Percentiles rank a stretch among this genome's conserved stretches.
Evolutionary conservation across 1,140 invertebrate genomes (phyloP).

Genomic region (Neodiprion virginianus): DNA sequence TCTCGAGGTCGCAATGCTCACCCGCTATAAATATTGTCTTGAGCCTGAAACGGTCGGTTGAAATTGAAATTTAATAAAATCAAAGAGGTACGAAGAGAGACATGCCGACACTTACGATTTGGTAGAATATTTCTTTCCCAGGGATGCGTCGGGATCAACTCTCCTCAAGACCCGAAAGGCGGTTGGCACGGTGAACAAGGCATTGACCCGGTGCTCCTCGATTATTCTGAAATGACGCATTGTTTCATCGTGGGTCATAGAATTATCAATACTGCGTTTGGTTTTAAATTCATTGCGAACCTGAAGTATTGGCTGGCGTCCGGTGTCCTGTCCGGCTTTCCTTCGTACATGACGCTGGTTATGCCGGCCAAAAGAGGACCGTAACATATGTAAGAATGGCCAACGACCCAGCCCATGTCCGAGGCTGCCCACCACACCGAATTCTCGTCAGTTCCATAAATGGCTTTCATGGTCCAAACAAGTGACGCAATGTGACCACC

Average conservation of each 20-base stretch:
- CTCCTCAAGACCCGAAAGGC: conserved; percentile 84
- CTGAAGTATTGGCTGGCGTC: conserved; percentile 90
- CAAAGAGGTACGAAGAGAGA: neutral
- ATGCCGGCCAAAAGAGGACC: conserved; percentile 82
- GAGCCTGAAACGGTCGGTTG: conserved; percentile 61
- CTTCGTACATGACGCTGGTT: conserved; percentile 92
- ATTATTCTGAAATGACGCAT: conserved; percentile 74
- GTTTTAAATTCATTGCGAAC: conserved; percentile 49
- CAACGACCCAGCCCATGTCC: conserved; percentile 93
- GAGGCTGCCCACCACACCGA: conserved; percentile 94
- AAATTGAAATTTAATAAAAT: conserved; percentile 6
- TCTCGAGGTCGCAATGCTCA: conserved; percentile 93
- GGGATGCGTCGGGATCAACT: conserved; percentile 73
- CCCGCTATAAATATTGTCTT: conserved; percentile 88
- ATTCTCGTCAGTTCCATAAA: conserved; percentile 82
- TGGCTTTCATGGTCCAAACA: conserved; percentile 82
- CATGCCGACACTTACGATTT: conserved; percentile 63
- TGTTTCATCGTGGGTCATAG: conserved; percentile 14
- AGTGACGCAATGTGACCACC: conserved; percentile 86
- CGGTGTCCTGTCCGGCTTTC: conserved; percentile 92
- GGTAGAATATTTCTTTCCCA: conserved; percentile 73
- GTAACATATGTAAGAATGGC: conserved; percentile 94
- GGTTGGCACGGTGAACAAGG: conserved; percentile 89
- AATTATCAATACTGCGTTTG: neutral
- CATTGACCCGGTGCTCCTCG: conserved; percentile 83